Conservation (phyloP, 1,140 invertebrate genomes). For the Carcinoscorpius rotundicauda region DNA sequence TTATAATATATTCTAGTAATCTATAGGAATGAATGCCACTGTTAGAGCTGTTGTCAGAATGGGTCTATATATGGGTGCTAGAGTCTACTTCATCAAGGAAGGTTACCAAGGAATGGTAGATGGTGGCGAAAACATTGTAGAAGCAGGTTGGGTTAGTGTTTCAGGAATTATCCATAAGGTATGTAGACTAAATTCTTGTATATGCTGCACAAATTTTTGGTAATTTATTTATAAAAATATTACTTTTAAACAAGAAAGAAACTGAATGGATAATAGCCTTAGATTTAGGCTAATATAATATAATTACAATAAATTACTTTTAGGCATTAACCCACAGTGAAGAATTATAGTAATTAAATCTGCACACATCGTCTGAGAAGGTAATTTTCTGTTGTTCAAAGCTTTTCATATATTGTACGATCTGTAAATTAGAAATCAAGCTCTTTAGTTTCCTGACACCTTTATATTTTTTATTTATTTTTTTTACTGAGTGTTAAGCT, state of each 20-base stretch:
- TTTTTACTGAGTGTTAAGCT: too few relatives aligned
- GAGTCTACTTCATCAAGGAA: conserved; percentile 95
- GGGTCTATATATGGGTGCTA: conserved; percentile 91
- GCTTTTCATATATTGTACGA: too few relatives aligned
- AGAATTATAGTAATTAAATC: too few relatives aligned
- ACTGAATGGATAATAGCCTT: too few relatives aligned
- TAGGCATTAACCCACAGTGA: too few relatives aligned
- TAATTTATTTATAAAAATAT: neutral
- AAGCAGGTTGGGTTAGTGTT: conserved; percentile 95
- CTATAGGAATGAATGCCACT: conserved; percentile 94
- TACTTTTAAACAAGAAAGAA: neutral
- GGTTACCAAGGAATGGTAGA: conserved; percentile 99
- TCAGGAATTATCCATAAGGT: conserved; percentile 96
- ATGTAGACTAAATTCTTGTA: conserved; percentile 18
- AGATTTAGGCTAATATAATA: too few relatives aligned
- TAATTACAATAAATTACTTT: too few relatives aligned
- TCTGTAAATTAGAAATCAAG: too few relatives aligned
- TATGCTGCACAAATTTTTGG: neutral
- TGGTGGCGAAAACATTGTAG: conserved; percentile 85
- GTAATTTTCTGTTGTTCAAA: too few relatives aligned
- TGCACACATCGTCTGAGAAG: too few relatives aligned
- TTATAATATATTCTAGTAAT: conserved; percentile 1
- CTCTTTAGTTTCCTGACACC: too few relatives aligned
- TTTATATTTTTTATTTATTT: too few relatives aligned
- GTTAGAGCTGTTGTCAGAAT: conserved; percentile 94